Base-by-base conservation (phyloP, 2,888 invertebrate genomes). In the Nemapogon koenigi region DNA sequence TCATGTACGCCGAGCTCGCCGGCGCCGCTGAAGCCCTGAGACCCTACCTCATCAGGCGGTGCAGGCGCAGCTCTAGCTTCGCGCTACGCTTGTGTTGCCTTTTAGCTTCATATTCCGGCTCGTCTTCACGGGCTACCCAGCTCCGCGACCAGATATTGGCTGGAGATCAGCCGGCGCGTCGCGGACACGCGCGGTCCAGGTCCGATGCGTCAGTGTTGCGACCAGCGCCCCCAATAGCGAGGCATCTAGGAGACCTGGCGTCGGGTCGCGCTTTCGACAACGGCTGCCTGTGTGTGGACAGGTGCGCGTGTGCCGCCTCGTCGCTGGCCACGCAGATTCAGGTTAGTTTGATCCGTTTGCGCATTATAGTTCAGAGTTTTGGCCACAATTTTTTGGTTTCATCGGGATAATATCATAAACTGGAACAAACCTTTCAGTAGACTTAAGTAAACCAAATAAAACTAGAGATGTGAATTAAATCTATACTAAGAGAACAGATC, bases 1-100 rank as follows among this genome's bases (percentile, higher is more conserved):
- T 94, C 57, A 95, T 99, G 94, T 99, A 97, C 68, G 92, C 98
- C 70, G 96, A 97, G 80, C 94, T 97, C 88, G 91, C 91, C 56
- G 97, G 97, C 62, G 89, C 97, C 49, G 97, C 98, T 39, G 97
- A 98, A 81, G 71, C 79, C 48, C 55, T 80, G 46, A 59, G 63
- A 48, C 79, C 80, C 31, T 80, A 80, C 55, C 58, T 80, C 51
- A 75, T 78, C 54, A 54, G 69, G 55, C 62, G 80, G 63, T 97
- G 97, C 83, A 86, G 96, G 56, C 87, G 89, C 64, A 94, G 95
- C 48, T 92, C 94, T 42, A 96, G 97, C 78, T 99, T 99, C 72
- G 94, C 97, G 30, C 82, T 99, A 49, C 90, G 94, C 66, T 90
- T 97, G 62, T 91, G 95, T 57, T 99, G 98, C 98, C 81, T 99